Evolutionary conservation across 2,888 invertebrate species (phyloP).

Genomic region (Coecobrya sp.): DNA sequence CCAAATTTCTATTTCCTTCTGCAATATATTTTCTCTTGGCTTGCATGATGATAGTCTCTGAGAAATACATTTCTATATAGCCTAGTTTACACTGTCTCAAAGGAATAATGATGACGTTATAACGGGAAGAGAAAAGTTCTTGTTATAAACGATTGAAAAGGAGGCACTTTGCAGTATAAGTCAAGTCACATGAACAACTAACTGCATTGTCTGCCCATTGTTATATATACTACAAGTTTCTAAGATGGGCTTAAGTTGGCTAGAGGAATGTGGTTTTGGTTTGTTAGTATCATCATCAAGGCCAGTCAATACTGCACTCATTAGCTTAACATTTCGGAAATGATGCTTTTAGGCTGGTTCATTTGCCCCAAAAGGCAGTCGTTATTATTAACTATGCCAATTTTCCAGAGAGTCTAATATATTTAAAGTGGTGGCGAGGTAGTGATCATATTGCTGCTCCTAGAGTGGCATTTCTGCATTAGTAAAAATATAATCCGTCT

Average conservation of each 20-base stretch:
- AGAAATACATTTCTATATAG: too few species aligned
- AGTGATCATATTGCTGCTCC: neutral
- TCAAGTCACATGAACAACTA: neutral
- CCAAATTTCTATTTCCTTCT: conserved; percentile 42
- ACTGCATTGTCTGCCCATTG: conserved; percentile 6
- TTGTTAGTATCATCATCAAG: neutral
- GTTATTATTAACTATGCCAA: conserved; percentile 35
- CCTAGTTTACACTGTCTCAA: too few species aligned
- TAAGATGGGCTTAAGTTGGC: neutral
- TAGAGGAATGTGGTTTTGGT: neutral
- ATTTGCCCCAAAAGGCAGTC: conserved; percentile 54
- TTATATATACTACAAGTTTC: neutral
- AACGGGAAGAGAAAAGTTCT: neutral
- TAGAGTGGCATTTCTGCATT: too few species aligned
- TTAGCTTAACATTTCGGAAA: conserved; percentile 55
- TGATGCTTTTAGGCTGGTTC: conserved; percentile 62
- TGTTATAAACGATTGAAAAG: neutral
- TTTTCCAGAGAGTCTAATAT: neutral
- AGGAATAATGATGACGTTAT: neutral
- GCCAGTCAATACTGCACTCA: conserved; percentile 8
- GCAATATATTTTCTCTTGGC: conserved; percentile 6
- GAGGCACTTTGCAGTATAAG: neutral
- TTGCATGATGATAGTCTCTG: too few species aligned
- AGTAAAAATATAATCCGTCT: too few species aligned
- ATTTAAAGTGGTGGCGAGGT: neutral